phyloP scores from a whole-genome alignment of 1,140 invertebrate species.

The Drosophila teissieri region DNA sequence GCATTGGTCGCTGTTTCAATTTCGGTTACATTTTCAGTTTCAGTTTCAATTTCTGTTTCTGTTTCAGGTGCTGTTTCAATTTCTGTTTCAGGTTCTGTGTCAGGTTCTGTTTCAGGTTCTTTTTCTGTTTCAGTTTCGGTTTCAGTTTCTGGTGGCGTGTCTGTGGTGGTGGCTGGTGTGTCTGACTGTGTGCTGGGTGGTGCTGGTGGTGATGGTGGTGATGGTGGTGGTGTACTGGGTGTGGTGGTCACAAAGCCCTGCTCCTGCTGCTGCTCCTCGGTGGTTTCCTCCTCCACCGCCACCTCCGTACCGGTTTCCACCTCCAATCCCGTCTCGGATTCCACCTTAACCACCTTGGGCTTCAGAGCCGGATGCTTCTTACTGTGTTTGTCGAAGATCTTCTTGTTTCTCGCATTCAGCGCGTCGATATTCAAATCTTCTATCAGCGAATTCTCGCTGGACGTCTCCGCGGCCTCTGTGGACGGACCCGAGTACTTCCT shows the following conservation, averaged over 20 bases:
- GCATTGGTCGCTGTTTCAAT: slow-evolving; percentile 53
- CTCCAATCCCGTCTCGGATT: slow-evolving; percentile 37
- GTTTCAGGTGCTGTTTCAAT: slow-evolving; percentile 17
- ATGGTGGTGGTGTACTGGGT: slow-evolving; percentile 69
- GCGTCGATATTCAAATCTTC: slow-evolving; percentile 85
- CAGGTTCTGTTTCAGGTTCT: slow-evolving; percentile 25
- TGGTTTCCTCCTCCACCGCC: slow-evolving; percentile 25
- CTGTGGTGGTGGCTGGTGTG: slow-evolving; percentile 60
- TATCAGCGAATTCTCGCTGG: slow-evolving; percentile 73
- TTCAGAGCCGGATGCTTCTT: slow-evolving; percentile 82
- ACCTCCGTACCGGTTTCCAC: slow-evolving; percentile 40
- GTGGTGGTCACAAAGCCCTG: slow-evolving; percentile 73
- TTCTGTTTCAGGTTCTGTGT: slow-evolving; percentile 27
- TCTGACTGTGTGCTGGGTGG: slow-evolving; percentile 38
- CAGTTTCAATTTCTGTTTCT: slow-evolving; percentile 25
- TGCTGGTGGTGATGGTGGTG: slow-evolving; percentile 63
- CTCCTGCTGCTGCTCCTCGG: slow-evolving; percentile 19
- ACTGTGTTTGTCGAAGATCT: slow-evolving; percentile 85
- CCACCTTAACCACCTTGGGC: slow-evolving; percentile 56
- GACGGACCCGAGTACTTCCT: slow-evolving; percentile 78
- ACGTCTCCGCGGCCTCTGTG: slow-evolving; percentile 57
- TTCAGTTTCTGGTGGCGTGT: slow-evolving; percentile 53
- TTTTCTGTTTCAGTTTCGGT: slow-evolving; percentile 22
- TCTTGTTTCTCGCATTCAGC: slow-evolving; percentile 85
- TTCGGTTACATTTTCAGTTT: slow-evolving; percentile 23